phyloP scores from a whole-genome alignment of 2,888 invertebrate genomes.

The Xestia c-nigrum region DNA sequence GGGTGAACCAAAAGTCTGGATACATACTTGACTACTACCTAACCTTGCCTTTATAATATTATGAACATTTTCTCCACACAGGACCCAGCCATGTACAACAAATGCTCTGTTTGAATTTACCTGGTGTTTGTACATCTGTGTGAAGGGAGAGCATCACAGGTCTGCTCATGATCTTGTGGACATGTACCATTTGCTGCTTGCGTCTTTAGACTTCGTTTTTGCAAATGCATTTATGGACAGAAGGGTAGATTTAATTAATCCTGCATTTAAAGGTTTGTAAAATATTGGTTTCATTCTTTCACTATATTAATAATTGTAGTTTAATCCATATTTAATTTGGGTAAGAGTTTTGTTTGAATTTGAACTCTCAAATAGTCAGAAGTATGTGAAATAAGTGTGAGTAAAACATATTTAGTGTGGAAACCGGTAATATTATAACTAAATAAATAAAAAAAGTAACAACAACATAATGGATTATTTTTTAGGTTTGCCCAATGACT shows the following conservation, averaged over 20 bases:
- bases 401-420: not conserved
- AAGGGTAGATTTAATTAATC: slow-evolving; percentile 96
- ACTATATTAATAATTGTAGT: not conserved
- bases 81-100: slow-evolving; percentile 94
- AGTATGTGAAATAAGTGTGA: not conserved
- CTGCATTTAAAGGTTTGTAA: slow-evolving; percentile 92
- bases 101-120: slow-evolving; percentile 97
- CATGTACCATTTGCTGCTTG: slow-evolving; percentile 97
- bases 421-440: too few species aligned
- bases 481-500: slow-evolving; percentile 93
- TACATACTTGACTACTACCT: too few species aligned
- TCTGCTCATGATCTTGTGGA: slow-evolving; percentile 98
- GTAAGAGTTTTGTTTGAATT: not conserved
- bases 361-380: not conserved
- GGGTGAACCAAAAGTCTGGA: too few species aligned
- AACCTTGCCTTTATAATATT: not conserved
- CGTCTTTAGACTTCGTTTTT: slow-evolving; percentile 97
- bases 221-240: slow-evolving; percentile 95
- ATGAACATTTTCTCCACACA: slow-evolving; percentile 73
- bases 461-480: not conserved
- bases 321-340: not conserved
- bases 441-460: too few species aligned
- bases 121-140: slow-evolving; percentile 98
- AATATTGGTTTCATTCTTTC: not conserved
- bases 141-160: slow-evolving; percentile 96